Evolutionary conservation across 1,140 invertebrate species (phyloP).

Genomic region (Papilio polytes): DNA sequence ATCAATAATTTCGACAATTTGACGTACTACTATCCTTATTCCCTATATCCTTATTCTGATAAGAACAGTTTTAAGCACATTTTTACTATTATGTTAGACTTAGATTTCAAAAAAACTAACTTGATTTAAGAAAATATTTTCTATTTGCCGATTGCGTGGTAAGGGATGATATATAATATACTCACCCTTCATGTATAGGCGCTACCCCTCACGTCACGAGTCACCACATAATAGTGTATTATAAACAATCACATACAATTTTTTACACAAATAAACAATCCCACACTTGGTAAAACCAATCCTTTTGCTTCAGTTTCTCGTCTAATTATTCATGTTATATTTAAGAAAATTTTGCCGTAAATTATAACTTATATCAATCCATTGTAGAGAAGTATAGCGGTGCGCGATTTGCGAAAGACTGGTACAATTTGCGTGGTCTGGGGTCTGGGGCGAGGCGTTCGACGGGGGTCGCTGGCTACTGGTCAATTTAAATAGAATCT

Average conservation of each 20-base stretch:
- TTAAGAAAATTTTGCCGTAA: background rate
- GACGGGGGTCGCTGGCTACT: constrained; percentile 59
- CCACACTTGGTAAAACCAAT: constrained; percentile 31
- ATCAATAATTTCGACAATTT: constrained; percentile 13
- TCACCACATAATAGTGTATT: constrained; percentile 53
- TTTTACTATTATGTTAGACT: background rate
- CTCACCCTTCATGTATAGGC: constrained; percentile 77
- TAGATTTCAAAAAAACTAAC: background rate
- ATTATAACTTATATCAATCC: constrained; percentile 46
- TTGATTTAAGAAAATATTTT: background rate
- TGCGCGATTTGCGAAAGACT: constrained; percentile 70
- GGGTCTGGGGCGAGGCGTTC: constrained; percentile 63
- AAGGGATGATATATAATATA: constrained; percentile 11
- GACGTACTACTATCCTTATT: background rate
- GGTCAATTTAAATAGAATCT: constrained; percentile 62
- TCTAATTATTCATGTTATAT: background rate
- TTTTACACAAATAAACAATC: constrained; percentile 48
- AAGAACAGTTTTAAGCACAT: background rate
- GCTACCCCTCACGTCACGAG: constrained; percentile 51
- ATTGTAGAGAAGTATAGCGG: constrained; percentile 60
- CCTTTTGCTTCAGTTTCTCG: background rate
- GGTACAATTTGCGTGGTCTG: constrained; percentile 57
- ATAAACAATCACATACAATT: constrained; percentile 50
- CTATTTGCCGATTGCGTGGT: constrained; percentile 7
- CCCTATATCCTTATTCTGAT: background rate